Percentiles rank a stretch among this genome's conserved stretches.
phyloP scores from a whole-genome alignment of 1,140 invertebrate genomes.

The Procambarus virginalis region DNA sequence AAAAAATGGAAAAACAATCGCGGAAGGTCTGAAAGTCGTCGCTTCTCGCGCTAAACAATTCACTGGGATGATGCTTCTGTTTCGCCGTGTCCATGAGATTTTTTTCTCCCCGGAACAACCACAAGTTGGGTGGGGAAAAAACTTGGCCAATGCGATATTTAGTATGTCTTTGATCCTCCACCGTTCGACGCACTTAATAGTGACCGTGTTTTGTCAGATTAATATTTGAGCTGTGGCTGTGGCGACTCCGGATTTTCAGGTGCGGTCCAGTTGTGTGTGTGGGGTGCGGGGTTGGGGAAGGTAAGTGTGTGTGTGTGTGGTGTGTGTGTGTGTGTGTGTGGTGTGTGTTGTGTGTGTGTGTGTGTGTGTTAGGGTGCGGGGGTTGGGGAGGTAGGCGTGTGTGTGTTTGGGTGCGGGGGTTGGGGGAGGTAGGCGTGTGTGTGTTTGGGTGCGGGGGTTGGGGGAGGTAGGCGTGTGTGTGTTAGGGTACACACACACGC shows the following conservation, averaged over 20 bases:
- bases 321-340: no score
- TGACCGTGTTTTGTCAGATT: neutral
- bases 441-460: no score
- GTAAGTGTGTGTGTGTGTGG: neutral
- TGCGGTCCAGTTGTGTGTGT: no score
- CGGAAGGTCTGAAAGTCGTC: neutral
- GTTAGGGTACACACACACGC: neutral
- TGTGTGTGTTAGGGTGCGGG: neutral
- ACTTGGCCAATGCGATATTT: constrained; percentile 20
- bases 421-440: neutral
- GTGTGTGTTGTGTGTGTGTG: no score
- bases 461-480: no score
- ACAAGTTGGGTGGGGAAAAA: constrained; percentile 27
- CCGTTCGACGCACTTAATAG: neutral
- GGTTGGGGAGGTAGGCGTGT: neutral
- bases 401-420: constrained; percentile 2
- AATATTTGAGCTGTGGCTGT: neutral
- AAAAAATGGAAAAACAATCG: no score
- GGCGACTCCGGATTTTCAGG: neutral
- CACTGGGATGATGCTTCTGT: neutral
- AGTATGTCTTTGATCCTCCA: constrained; percentile 22
- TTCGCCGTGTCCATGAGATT: constrained; percentile 13
- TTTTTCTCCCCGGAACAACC: constrained; percentile 34
- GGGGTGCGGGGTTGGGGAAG: neutral
- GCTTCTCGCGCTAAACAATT: neutral